phyloP scores from a whole-genome alignment of 2,888 invertebrate genomes.

The Tetheella fluctuosa region DNA sequence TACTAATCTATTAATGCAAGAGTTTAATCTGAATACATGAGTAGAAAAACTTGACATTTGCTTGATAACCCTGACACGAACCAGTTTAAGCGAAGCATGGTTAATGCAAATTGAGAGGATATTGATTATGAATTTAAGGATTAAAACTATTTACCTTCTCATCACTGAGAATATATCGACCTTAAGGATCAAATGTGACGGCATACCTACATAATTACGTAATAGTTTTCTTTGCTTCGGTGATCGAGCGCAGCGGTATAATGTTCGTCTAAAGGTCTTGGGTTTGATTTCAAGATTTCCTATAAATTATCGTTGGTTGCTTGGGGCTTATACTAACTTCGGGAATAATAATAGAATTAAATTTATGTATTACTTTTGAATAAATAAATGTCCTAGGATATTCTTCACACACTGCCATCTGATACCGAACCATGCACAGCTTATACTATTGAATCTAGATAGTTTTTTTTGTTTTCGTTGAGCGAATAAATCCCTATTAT shows the following conservation, averaged over 20 bases:
- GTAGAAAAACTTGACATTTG: conserved; percentile 29
- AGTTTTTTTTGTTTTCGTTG: conserved; percentile 4
- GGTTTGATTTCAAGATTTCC: too few relatives aligned
- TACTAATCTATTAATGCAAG: neutral
- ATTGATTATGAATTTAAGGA: neutral
- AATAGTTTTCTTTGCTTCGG: neutral
- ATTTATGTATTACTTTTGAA: too few relatives aligned
- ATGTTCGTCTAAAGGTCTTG: too few relatives aligned
- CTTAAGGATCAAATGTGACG: neutral
- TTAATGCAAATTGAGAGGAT: conserved; percentile 12
- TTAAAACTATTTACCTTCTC: neutral
- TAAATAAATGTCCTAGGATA: too few relatives aligned
- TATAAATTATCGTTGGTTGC: too few relatives aligned
- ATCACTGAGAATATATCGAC: neutral
- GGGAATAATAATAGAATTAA: too few relatives aligned
- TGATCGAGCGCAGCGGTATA: too few relatives aligned
- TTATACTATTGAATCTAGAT: too few relatives aligned
- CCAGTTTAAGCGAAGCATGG: conserved; percentile 20
- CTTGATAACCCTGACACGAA: conserved; percentile 29
- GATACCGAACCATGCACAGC: too few relatives aligned
- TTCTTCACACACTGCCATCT: too few relatives aligned
- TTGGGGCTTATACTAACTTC: too few relatives aligned
- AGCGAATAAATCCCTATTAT: neutral
- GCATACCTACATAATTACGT: neutral
- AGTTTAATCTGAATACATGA: conserved; percentile 1